Percentiles rank a stretch among this genome's conserved stretches.
These are phyloP conservation scores for Conus canariensis DNA, from an alignment of 2,888 invertebrate species.

Conservation along the genomic window DNA sequence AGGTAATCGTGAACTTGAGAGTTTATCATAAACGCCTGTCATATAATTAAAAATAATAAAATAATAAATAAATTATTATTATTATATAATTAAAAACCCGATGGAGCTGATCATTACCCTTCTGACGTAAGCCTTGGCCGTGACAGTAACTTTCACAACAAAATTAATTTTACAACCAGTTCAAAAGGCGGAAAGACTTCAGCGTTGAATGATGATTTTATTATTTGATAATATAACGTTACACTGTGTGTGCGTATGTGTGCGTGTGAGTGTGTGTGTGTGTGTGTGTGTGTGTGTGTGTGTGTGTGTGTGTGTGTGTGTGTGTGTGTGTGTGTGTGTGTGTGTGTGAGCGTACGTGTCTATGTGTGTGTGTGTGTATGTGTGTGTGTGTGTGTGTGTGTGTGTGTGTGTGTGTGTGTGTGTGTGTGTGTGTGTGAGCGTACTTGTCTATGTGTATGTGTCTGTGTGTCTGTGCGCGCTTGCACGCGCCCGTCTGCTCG, in stretches of 20 bases:
- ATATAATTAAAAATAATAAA: no score
- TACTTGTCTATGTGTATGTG: not conserved
- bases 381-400: slow-evolving; percentile 13
- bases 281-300: slow-evolving; percentile 6
- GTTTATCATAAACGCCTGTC: no score
- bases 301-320: not conserved
- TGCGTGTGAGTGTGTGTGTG: not conserved
- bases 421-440: not conserved
- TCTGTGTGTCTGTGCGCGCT: not conserved
- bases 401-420: slow-evolving; percentile 10
- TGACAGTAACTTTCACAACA: not conserved
- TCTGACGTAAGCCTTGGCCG: no score
- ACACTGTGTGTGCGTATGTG: not conserved
- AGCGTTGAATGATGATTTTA: no score
- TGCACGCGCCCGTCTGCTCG: no score
- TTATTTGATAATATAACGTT: no score
- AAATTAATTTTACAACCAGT: not conserved
- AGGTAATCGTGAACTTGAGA: no score
- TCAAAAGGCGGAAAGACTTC: no score
- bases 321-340: slow-evolving; percentile 13
- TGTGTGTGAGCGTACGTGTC: not conserved
- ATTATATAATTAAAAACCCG: no score
- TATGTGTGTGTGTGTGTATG: not conserved
- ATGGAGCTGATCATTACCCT: no score
- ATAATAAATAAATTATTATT: no score